phyloP scores from a whole-genome alignment of 2,113 vertebrate species.

The Mesembrinibis cayennensis region DNA sequence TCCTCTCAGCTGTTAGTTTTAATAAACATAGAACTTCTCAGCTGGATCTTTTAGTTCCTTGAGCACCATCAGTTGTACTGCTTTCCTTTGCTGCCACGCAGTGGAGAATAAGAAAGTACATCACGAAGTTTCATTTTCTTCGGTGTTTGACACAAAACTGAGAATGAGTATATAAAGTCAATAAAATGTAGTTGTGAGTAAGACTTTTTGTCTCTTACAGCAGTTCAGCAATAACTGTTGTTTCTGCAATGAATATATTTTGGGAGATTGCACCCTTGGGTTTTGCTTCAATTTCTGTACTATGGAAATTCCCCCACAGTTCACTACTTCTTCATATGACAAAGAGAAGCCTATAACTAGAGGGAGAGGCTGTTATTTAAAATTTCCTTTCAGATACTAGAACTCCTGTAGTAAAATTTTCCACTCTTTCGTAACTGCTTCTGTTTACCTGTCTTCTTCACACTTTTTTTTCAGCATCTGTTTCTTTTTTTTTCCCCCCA shows the following conservation, averaged over 20 bases:
- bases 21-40: neutral
- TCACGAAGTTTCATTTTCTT: neutral
- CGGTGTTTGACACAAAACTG: neutral
- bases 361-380: neutral
- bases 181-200: neutral
- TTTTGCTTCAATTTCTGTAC: neutral
- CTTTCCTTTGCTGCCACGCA: slow-evolving; percentile 66
- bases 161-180: neutral
- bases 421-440: neutral
- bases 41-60: neutral
- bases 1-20: neutral
- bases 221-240: neutral
- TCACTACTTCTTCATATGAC: neutral
- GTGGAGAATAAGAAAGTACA: slow-evolving; percentile 5
- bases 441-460: neutral
- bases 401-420: neutral
- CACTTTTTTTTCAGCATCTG: neutral
- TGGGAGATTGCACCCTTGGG: neutral
- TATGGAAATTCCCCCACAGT: neutral
- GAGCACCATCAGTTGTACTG: neutral
- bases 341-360: neutral
- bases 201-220: neutral
- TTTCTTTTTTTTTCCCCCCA: neutral
- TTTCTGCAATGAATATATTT: neutral
- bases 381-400: neutral